phyloP scores from a whole-genome alignment of 2,888 invertebrate species.

The Lamellibrachia columna region DNA sequence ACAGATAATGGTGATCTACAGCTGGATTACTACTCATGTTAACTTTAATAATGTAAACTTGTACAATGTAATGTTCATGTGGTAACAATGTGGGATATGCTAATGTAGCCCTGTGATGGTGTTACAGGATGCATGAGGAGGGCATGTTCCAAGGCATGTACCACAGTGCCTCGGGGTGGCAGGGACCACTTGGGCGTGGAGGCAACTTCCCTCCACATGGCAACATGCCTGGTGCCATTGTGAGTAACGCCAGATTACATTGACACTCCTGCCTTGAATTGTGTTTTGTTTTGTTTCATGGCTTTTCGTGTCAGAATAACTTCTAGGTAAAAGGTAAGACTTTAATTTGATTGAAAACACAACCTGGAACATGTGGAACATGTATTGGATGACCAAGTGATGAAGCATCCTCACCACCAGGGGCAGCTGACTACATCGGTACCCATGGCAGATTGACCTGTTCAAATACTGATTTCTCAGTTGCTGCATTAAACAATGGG shows the following conservation, averaged over 20 bases:
- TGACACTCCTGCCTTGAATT: background rate
- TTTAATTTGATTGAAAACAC: background rate
- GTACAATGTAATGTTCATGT: no score
- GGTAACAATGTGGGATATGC: background rate
- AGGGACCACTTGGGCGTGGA: background rate
- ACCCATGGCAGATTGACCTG: no score
- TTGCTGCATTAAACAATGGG: no score
- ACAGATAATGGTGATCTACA: no score
- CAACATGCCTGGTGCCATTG: background rate
- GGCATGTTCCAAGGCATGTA: background rate
- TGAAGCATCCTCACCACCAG: no score
- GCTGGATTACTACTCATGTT: no score
- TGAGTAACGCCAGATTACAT: background rate
- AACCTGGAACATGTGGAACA: background rate
- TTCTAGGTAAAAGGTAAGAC: background rate
- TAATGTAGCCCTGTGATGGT: background rate
- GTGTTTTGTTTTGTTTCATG: background rate
- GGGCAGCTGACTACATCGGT: no score
- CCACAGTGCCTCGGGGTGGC: background rate
- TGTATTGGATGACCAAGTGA: background rate
- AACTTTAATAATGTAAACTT: no score
- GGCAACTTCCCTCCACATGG: background rate
- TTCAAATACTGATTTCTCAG: no score
- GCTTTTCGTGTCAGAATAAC: background rate
- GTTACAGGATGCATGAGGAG: slow-evolving; percentile 4